These are phyloP conservation scores for Falco novaeseelandiae DNA, from an alignment of 2,797 vertebrate genomes.

Conservation along the genomic window DNA sequence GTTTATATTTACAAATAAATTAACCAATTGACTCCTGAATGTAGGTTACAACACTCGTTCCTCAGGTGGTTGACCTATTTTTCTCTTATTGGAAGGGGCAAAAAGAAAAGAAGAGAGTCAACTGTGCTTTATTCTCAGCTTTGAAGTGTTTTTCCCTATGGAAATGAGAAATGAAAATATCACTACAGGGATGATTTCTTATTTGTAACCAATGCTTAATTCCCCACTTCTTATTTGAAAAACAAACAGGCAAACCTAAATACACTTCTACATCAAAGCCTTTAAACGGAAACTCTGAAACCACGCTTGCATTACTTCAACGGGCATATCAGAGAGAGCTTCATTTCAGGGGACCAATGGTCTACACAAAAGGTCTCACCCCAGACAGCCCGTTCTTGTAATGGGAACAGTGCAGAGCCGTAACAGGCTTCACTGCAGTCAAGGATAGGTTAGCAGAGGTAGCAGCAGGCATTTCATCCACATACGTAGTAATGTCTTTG, in stretches of 20 bases:
- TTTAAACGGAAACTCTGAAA: not conserved
- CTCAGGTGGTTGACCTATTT: not conserved
- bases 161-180: not conserved
- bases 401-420: not conserved
- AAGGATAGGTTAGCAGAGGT: not conserved
- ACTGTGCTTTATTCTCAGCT: not conserved
- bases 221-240: not conserved
- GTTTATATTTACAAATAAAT: not conserved
- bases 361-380: not conserved
- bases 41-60: not conserved
- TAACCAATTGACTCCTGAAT: not conserved
- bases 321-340: not conserved
- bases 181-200: not conserved
- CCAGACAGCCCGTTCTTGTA: not conserved
- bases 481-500: not conserved
- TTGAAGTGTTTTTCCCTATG: not conserved
- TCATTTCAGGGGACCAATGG: not conserved
- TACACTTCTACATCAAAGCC: not conserved
- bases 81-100: not conserved
- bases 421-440: not conserved
- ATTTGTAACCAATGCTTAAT: not conserved
- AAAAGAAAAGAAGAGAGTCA: not conserved
- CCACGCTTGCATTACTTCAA: not conserved
- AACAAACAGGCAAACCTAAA: not conserved
- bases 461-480: not conserved